A percentile compares a stretch with the other conserved stretches of the same genome.
phyloP scores from a whole-genome alignment of 2,888 invertebrate genomes.

The Tuberolachnus salignus region DNA sequence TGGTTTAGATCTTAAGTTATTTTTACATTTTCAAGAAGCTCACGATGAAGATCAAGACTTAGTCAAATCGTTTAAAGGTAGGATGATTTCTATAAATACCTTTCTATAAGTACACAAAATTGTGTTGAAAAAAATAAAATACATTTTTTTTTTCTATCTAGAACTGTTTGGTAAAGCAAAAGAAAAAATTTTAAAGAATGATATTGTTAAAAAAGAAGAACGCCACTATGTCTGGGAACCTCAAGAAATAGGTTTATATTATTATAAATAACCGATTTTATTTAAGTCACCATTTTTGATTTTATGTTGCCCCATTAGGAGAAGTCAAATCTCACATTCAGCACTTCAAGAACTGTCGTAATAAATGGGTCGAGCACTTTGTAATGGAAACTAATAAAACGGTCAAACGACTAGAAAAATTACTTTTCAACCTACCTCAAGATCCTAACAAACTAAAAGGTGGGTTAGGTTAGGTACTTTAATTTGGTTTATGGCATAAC shows the following conservation, averaged over 20 bases:
- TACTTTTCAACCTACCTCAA: slow-evolving; percentile 80
- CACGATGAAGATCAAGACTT: slow-evolving; percentile 89
- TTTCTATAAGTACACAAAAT: not conserved
- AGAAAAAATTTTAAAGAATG: slow-evolving; percentile 80
- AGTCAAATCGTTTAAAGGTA: slow-evolving; percentile 78
- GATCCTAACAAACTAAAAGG: slow-evolving; percentile 77
- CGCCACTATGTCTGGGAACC: slow-evolving; percentile 31
- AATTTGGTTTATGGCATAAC: too few relatives aligned
- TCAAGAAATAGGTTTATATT: slow-evolving; percentile 69
- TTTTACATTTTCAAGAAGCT: slow-evolving; percentile 85
- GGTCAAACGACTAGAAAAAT: slow-evolving; percentile 88
- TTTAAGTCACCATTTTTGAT: not conserved
- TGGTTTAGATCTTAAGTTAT: slow-evolving; percentile 80
- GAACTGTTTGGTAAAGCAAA: slow-evolving; percentile 86
- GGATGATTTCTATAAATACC: not conserved
- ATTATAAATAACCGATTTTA: slow-evolving; percentile 23
- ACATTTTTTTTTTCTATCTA: slow-evolving; percentile 60
- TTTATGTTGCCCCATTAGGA: slow-evolving; percentile 63
- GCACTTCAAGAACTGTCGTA: slow-evolving; percentile 74
- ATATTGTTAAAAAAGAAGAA: slow-evolving; percentile 65
- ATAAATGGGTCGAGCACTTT: slow-evolving; percentile 80
- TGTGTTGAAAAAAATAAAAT: not conserved
- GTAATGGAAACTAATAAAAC: slow-evolving; percentile 95
- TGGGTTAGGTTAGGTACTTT: slow-evolving; percentile 42
- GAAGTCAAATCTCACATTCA: slow-evolving; percentile 72